Evolutionary conservation across 1,140 invertebrate genomes (phyloP).

Genomic region (Lepidostoma basale): DNA sequence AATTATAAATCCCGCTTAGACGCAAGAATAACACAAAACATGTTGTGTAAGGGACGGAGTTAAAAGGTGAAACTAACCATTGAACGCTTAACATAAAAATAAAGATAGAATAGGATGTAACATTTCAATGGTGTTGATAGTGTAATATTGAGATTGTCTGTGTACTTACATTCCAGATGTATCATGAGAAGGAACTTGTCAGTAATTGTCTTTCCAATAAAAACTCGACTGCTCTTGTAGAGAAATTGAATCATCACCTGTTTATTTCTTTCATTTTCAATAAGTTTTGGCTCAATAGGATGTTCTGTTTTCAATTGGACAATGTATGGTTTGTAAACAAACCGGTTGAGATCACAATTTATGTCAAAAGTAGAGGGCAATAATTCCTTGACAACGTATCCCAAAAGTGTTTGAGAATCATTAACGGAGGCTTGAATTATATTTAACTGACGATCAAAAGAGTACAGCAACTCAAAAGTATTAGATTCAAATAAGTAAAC

Average conservation of each 20-base stretch:
- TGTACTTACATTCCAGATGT: constrained; percentile 77
- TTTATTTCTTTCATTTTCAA: constrained; percentile 63
- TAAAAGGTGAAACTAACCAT: too few species aligned
- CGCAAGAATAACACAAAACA: too few species aligned
- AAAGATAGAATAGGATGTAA: too few species aligned
- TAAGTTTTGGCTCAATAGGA: constrained; percentile 58
- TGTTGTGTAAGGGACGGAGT: too few species aligned
- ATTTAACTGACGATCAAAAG: constrained; percentile 67
- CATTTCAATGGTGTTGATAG: too few species aligned
- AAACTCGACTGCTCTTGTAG: constrained; percentile 69
- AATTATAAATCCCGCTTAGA: too few species aligned
- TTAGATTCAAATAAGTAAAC: constrained; percentile 63
- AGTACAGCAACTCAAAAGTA: constrained; percentile 65
- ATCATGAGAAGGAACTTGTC: constrained; percentile 78
- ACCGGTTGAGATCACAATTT: constrained; percentile 48
- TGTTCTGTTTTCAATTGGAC: constrained; percentile 64
- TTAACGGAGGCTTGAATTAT: constrained; percentile 82
- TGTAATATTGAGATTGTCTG: too few species aligned
- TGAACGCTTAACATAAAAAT: too few species aligned
- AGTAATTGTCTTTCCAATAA: constrained; percentile 63
- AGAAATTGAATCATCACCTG: constrained; percentile 82
- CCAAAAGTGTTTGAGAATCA: constrained; percentile 67
- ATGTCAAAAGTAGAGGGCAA: constrained; percentile 31
- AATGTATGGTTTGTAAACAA: constrained; percentile 64
- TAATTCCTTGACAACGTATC: constrained; percentile 66